Evolutionary conservation across 2,888 invertebrate genomes (phyloP).

Genomic region (Patella caerulea): DNA sequence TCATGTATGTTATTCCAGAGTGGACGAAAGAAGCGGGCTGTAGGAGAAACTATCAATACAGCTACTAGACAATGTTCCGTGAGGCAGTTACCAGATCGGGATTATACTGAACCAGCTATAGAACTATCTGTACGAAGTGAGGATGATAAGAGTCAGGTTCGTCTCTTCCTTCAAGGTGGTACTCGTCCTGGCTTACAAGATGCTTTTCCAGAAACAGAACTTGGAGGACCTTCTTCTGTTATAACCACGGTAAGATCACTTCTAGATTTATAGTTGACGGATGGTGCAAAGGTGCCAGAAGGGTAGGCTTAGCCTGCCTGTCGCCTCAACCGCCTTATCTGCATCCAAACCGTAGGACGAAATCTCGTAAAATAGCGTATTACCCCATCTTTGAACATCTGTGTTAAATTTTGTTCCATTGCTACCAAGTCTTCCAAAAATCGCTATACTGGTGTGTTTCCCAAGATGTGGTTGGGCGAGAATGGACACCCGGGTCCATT

Average conservation of each 20-base stretch:
- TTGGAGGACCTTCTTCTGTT: conserved; percentile 43
- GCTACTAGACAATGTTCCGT: conserved; percentile 31
- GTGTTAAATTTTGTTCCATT: no score
- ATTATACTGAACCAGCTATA: conserved; percentile 48
- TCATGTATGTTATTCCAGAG: background rate
- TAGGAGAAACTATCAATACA: background rate
- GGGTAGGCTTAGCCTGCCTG: no score
- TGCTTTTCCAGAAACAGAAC: conserved; percentile 23
- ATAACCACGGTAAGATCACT: conserved; percentile 34
- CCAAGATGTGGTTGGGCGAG: no score
- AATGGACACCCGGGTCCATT: no score
- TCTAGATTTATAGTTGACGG: no score
- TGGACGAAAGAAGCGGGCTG: background rate
- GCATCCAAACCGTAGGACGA: no score
- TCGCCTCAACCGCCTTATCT: no score
- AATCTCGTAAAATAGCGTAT: no score
- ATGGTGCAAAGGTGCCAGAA: no score
- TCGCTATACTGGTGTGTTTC: no score
- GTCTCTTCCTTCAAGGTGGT: conserved; percentile 35
- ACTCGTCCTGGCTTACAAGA: conserved; percentile 40
- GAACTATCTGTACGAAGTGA: conserved; percentile 37
- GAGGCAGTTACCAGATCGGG: conserved; percentile 38
- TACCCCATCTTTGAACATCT: no score
- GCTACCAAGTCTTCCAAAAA: no score
- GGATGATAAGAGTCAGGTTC: conserved; percentile 43